Evolutionary conservation across 2,113 vertebrate genomes (phyloP).

Genomic region (Cyrtonyx montezumae): DNA sequence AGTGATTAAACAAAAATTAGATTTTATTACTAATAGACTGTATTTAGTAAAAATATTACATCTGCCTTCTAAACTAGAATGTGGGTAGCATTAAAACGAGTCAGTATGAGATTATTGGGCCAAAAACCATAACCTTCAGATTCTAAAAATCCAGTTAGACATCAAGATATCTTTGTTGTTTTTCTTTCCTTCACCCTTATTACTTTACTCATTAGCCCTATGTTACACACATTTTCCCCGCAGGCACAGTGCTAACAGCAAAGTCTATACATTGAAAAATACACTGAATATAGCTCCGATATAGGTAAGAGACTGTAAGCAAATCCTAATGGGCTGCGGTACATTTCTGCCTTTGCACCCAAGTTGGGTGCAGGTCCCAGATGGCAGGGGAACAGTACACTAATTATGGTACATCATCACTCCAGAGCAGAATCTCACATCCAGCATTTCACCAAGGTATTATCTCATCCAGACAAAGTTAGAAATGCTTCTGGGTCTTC

Average conservation of each 20-base stretch:
- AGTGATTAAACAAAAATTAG: not conserved
- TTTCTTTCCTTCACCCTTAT: accelerated
- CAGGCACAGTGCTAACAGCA: not conserved
- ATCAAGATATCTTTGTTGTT: too few relatives aligned
- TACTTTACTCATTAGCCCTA: not conserved
- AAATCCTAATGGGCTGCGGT: not conserved
- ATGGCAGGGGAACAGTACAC: accelerated
- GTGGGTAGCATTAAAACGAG: not conserved
- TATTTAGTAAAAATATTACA: not conserved
- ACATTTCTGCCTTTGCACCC: not conserved
- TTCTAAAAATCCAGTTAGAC: not conserved
- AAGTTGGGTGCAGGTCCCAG: not conserved
- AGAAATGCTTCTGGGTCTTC: not conserved
- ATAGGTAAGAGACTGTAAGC: not conserved
- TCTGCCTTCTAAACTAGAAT: not conserved
- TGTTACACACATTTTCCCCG: not conserved
- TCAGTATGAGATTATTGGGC: not conserved
- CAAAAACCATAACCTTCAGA: not conserved
- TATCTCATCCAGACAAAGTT: not conserved
- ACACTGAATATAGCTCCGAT: not conserved
- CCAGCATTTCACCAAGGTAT: not conserved
- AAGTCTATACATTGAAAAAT: not conserved
- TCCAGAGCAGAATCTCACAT: not conserved
- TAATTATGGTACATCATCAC: not conserved
- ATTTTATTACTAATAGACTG: not conserved